These are phyloP conservation scores for Centropus bengalensis DNA, from an alignment of 2,113 vertebrate species.

Conservation along the genomic window DNA sequence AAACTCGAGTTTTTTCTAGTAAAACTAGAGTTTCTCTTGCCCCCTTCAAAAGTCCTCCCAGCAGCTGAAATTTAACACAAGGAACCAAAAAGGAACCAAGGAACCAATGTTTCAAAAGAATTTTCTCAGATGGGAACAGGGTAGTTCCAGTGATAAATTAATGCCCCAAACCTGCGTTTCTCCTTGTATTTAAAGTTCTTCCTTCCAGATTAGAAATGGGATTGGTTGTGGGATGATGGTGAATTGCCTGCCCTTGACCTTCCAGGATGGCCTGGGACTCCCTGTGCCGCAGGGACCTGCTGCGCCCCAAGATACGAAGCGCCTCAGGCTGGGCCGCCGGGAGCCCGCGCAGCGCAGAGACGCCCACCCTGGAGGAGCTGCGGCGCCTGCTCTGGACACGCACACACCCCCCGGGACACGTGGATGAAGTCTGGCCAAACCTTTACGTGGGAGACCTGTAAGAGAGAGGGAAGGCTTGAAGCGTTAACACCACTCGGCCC, in stretches of 20 bases:
- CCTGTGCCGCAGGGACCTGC: slow-evolving; percentile 46
- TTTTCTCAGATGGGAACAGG: background rate
- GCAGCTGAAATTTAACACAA: background rate
- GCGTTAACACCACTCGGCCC: background rate
- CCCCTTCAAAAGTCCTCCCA: background rate
- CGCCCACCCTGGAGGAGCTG: slow-evolving; percentile 83
- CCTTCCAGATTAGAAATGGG: background rate
- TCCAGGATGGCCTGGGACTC: slow-evolving; percentile 70
- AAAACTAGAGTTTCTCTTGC: background rate
- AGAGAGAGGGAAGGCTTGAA: slow-evolving; percentile 65
- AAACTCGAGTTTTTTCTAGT: background rate
- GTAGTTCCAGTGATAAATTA: background rate
- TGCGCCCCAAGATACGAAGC: slow-evolving; percentile 10
- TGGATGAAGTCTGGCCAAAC: slow-evolving; percentile 90
- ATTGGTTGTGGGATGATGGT: background rate
- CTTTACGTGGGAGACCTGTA: slow-evolving; percentile 95
- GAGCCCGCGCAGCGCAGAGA: slow-evolving; percentile 65
- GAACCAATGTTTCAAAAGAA: background rate
- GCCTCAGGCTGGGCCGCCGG: background rate
- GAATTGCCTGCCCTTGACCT: background rate
- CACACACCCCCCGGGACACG: slow-evolving; percentile 63
- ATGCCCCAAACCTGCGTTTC: background rate
- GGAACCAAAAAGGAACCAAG: background rate
- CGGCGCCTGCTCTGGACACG: slow-evolving; percentile 84
- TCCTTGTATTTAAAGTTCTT: background rate